Evolutionary conservation across 2,888 invertebrate species (phyloP).

Genomic region (Tupiocoris notatus): DNA sequence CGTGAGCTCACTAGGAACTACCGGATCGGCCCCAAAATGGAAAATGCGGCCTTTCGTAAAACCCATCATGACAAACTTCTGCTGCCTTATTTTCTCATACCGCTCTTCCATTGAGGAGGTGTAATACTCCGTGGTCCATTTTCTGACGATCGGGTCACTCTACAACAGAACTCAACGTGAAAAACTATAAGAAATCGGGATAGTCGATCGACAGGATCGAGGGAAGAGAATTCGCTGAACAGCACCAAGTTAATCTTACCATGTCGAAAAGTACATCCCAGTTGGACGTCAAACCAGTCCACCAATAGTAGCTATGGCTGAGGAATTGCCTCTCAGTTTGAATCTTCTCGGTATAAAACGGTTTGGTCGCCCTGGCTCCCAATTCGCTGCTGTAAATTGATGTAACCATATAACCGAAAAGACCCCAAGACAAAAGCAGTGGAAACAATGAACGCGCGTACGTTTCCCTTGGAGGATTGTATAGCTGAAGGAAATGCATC

Average conservation of each 20-base stretch:
- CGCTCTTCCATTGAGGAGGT: not conserved
- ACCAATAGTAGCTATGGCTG: not conserved
- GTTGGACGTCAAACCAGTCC: not conserved
- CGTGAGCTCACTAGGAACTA: not conserved
- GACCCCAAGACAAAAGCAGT: conserved; percentile 6
- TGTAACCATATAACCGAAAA: conserved; percentile 6
- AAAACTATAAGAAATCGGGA: no score
- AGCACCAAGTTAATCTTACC: no score
- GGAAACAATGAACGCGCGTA: not conserved
- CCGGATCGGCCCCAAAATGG: not conserved
- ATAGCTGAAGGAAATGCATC: not conserved
- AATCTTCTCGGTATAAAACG: not conserved
- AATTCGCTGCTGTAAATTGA: conserved; percentile 2
- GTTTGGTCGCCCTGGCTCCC: not conserved
- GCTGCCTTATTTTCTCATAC: not conserved
- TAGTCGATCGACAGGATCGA: no score
- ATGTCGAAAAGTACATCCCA: not conserved
- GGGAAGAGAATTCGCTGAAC: no score
- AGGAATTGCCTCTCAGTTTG: conserved; percentile 15
- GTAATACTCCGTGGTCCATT: not conserved
- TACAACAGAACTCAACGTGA: no score
- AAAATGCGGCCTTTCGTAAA: not conserved
- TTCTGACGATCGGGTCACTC: not conserved
- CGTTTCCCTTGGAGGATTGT: not conserved
- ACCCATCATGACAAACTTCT: not conserved